Percentiles rank a stretch among this genome's conserved stretches.
Evolutionary conservation across 35 echinoderm and acorn worm species (phyloP).

Genomic region (Ophiothrix spiculata): DNA sequence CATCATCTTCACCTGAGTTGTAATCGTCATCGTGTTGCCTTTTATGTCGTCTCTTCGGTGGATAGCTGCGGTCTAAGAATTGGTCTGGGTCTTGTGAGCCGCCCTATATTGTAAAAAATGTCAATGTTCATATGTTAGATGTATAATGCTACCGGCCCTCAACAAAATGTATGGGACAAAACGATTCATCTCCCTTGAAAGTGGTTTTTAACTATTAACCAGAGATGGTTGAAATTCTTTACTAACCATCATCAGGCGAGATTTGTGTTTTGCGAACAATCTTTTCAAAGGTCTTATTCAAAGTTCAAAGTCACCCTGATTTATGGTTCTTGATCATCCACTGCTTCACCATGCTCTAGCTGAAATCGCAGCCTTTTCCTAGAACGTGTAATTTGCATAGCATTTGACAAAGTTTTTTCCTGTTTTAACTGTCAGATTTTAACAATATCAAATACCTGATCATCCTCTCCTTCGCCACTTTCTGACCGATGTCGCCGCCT

Average conservation of each 20-base stretch:
- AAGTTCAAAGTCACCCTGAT: too few species aligned
- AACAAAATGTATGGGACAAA: background rate
- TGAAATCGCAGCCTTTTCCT: background rate
- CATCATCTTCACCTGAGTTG: background rate
- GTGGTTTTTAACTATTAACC: background rate
- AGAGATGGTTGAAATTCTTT: too few species aligned
- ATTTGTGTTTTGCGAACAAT: too few species aligned
- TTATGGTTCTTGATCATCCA: too few species aligned
- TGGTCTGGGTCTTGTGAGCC: too few species aligned
- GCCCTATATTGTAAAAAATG: too few species aligned
- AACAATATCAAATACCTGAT: too few species aligned
- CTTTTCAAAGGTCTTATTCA: too few species aligned
- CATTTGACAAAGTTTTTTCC: background rate
- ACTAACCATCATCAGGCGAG: too few species aligned
- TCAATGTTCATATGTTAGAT: too few species aligned
- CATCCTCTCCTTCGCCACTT: constrained; percentile 10
- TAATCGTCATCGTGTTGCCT: background rate
- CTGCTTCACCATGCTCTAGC: too few species aligned
- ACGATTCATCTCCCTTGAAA: background rate
- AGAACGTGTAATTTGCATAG: background rate
- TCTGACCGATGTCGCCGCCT: constrained; percentile 29
- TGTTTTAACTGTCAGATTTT: too few species aligned
- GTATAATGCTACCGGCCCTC: background rate
- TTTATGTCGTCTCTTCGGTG: background rate
- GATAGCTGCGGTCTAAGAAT: constrained; percentile 33